Conservation (phyloP, 2,888 invertebrate genomes). For the Conus canariensis region DNA sequence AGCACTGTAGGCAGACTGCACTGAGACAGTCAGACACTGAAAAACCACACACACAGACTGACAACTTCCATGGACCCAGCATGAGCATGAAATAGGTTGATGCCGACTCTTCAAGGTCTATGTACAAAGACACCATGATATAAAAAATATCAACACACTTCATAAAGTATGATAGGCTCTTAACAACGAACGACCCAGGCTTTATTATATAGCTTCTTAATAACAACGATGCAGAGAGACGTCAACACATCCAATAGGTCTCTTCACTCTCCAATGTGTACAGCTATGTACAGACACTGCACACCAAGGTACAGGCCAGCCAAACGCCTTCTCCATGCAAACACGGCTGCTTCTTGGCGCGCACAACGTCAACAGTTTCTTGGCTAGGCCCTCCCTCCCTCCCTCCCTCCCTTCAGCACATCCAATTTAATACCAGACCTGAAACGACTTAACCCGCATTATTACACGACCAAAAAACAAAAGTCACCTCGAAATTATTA, state of each 20-base stretch:
- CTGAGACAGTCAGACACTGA: no score
- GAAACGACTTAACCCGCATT: no score
- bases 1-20: no score
- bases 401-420: no score
- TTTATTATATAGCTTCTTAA: neutral
- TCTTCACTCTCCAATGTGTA: neutral
- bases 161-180: neutral
- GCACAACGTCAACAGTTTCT: neutral
- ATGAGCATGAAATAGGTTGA: neutral
- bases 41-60: no score
- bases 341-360: neutral
- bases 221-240: neutral
- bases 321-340: neutral
- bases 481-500: no score
- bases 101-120: neutral
- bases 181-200: no score
- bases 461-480: no score
- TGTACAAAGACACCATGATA: slow-evolving; percentile 16
- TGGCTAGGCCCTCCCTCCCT: neutral
- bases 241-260: neutral
- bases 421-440: no score
- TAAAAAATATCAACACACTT: slow-evolving; percentile 5
- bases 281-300: neutral
- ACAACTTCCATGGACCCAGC: neutral
- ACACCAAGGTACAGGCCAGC: neutral